phyloP scores from a whole-genome alignment of 2,888 invertebrate species.

The Drosophila neonasuta region DNA sequence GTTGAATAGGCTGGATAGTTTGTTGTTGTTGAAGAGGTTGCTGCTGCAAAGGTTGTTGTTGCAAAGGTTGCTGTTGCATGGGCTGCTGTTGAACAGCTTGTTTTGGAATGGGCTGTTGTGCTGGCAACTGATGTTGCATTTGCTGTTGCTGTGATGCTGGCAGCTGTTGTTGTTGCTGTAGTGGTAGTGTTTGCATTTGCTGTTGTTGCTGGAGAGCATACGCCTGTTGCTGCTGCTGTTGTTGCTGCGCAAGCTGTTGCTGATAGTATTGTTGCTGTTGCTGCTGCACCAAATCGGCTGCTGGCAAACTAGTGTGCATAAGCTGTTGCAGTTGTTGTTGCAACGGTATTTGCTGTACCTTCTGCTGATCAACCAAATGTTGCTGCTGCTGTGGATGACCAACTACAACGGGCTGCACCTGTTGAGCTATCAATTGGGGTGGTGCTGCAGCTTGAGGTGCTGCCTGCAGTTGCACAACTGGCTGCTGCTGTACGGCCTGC shows the following conservation, averaged over 20 bases:
- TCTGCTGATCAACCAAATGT: slow-evolving; percentile 55
- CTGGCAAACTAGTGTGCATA: slow-evolving; percentile 61
- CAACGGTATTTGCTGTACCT: slow-evolving; percentile 54
- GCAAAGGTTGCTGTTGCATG: slow-evolving; percentile 56
- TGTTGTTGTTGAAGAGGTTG: slow-evolving; percentile 48
- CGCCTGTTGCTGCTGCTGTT: slow-evolving; percentile 47
- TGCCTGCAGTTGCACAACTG: slow-evolving; percentile 48
- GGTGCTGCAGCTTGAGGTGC: slow-evolving; percentile 38
- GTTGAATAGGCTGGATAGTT: slow-evolving; percentile 41
- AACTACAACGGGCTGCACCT: slow-evolving; percentile 45
- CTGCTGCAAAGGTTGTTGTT: slow-evolving; percentile 48
- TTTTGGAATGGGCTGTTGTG: slow-evolving; percentile 44
- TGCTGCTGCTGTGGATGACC: slow-evolving; percentile 46
- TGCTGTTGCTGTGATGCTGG: slow-evolving; percentile 43
- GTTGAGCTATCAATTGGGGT: slow-evolving; percentile 43
- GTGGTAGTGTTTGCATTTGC: slow-evolving; percentile 44
- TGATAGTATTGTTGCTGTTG: slow-evolving; percentile 52
- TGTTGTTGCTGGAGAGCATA: slow-evolving; percentile 34
- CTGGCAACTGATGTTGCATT: slow-evolving; percentile 30
- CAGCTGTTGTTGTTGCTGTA: slow-evolving; percentile 55
- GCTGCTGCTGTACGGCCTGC: slow-evolving; percentile 38
- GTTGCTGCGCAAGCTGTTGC: slow-evolving; percentile 38
- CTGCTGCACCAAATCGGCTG: slow-evolving; percentile 45
- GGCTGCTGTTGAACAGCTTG: slow-evolving; percentile 68
- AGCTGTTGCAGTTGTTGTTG: slow-evolving; percentile 74